Evolutionary conservation across 2,113 vertebrate genomes (phyloP), one percentile per base, ranked within the genome.

Genomic region (Rhinopomastus cyanomelas): DNA sequence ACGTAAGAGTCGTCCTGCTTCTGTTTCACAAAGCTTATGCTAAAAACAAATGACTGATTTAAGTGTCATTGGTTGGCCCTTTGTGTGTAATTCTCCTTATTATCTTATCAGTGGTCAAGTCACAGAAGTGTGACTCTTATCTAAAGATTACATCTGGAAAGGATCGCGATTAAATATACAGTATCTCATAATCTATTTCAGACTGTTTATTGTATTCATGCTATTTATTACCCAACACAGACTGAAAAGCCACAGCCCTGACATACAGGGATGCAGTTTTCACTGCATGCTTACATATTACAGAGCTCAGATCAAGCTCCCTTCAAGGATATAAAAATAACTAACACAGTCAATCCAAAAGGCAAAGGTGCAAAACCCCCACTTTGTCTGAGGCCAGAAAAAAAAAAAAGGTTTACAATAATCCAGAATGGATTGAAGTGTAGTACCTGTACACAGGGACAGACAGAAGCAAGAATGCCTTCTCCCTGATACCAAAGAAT

Each of bases 41-140:
- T 93, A 92, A 93, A 94, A 94, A 80, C 60, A 94, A 93, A 39
- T 78, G 90, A 92, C 82, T 83, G 83, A 66, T 93, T 73, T 75
- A 86, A 81, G 51, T 72, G 81, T 90, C 90, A 85, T 27, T 71
- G 81, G 68, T 83, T 87, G 90, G 74, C 67, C 65, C 84, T 92
- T 62, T 75, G 75, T 88, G 77, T 61, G 61, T 93, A 90, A 89
- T 90, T 94, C 86, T 11, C 49, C 52, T 79, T 82, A 81, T 90
- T 92, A 93, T 76, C 92, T 92, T 92, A 88, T 85, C 88, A 88
- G 81, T 21, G 48, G 29, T 55, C 60, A 81, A 93, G 87, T 67
- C 59, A 91, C 14, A 1, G 74, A 87, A 76, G 49, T 6, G 32
- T 9, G 73, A 78, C 57, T 91, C 82, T 90, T 88, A 68, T 60